Base-by-base conservation (phyloP, 2,888 invertebrate species). In the Polyommatus iphigenia region DNA sequence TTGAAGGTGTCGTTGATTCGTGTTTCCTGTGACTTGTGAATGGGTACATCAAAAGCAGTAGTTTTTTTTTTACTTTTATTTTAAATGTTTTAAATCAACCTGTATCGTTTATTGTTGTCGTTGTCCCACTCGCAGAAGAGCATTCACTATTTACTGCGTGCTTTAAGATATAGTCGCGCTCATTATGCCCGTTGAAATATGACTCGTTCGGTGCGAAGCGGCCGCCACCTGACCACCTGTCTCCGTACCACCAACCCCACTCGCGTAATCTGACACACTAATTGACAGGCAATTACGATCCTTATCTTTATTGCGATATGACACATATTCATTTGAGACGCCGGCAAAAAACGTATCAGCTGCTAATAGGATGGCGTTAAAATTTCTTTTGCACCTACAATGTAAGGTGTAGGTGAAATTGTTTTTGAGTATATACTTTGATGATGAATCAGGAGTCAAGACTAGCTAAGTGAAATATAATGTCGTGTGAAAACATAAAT, bases 221-320 rank as follows among this genome's bases (percentile, higher is more conserved):
- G 67, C 79, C 79, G 72, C 75, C 82, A 82, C 81, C 82, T 82
- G 82, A 71, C 73, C 82, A 82, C 81, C 82, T 82, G 82, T 79
- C 79, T 71, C 76, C 77, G 78, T 79, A 67, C 78, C 46, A 76
- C 29, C 71, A 46, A 67, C 57, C 67, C 76, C 76, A 62, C 76
- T 75, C 3, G 32, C 77, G 72, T 78, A 79, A 71, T 71, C 76
- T 24, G 76, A 78, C n/a, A 67, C 72, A 77, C 79, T 79, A 77
- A 79, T 79, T 79, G 78, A 73, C 75, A 41, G 36, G 50, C 62
- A 67, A 62, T 77, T 80, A 78, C 73, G 54, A 76, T 32, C 62
- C 24, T 73, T 78, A 75, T 78, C 36, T 29, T 32, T 46, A 73
- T 71, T 46, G n/a, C 46, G 24, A 77, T 46, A 46, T 29, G 75